phyloP scores from a whole-genome alignment of 2,113 vertebrate species.

The Calyptommatus sinebrachiatus region DNA sequence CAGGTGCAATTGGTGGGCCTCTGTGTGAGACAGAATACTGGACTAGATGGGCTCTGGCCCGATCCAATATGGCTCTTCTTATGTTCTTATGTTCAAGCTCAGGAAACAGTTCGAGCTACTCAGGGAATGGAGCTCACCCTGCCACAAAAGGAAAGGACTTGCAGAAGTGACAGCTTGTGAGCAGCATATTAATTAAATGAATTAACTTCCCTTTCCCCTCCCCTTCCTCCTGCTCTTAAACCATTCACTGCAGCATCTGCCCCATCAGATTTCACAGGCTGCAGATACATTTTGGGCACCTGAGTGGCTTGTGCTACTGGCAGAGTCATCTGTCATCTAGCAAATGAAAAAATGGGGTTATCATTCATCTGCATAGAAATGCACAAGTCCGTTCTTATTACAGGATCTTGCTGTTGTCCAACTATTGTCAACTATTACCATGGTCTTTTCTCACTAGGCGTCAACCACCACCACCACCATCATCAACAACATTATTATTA shows the following conservation, averaged over 20 bases:
- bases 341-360: slow-evolving; percentile 58
- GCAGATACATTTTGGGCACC: slow-evolving; percentile 53
- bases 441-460: slow-evolving; percentile 33
- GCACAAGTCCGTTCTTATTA: slow-evolving; percentile 51
- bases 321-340: slow-evolving; percentile 48
- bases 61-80: too few relatives aligned
- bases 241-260: slow-evolving; percentile 55
- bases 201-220: not conserved
- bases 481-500: too few relatives aligned
- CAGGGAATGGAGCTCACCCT: too few relatives aligned
- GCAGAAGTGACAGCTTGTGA: not conserved
- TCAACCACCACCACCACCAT: slow-evolving; percentile 7
- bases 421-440: slow-evolving; percentile 32
- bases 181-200: not conserved
- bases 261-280: slow-evolving; percentile 53
- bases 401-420: slow-evolving; percentile 29
- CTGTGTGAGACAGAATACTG: too few relatives aligned
- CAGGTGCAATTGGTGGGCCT: too few relatives aligned
- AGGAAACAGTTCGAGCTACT: too few relatives aligned
- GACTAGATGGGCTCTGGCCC: too few relatives aligned
- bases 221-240: not conserved
- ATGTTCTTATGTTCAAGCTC: too few relatives aligned
- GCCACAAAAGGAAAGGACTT: too few relatives aligned
- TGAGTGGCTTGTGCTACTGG: slow-evolving; percentile 38
- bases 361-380: slow-evolving; percentile 54